phyloP scores from a whole-genome alignment of 2,113 vertebrate species.

The Mus pahari region DNA sequence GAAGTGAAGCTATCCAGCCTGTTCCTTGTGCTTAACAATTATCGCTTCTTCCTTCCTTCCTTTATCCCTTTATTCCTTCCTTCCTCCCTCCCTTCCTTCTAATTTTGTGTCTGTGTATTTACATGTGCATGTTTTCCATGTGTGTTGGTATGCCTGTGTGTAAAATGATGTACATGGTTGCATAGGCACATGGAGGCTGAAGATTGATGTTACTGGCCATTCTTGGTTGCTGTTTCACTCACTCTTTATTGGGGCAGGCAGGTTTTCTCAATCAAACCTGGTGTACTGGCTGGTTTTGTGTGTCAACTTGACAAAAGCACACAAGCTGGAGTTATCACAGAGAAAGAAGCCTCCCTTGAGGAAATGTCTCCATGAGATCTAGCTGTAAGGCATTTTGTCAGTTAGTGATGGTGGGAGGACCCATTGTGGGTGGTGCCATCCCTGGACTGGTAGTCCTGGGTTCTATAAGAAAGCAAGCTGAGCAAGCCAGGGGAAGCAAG shows the following conservation, averaged over 20 bases:
- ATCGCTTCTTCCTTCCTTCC: background rate
- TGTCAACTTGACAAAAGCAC: too few species aligned
- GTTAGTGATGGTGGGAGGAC: too few species aligned
- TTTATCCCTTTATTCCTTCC: background rate
- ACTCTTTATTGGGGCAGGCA: background rate
- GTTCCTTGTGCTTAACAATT: background rate
- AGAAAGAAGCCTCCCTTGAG: too few species aligned
- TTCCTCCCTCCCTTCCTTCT: background rate
- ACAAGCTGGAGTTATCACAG: too few species aligned
- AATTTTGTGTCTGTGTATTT: background rate
- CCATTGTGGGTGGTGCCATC: too few species aligned
- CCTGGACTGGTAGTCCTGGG: too few species aligned
- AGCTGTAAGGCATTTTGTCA: too few species aligned
- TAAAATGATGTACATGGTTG: background rate
- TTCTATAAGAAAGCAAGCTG: too few species aligned
- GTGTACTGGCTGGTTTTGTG: too few species aligned
- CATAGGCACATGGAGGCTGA: background rate
- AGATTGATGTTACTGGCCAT: background rate
- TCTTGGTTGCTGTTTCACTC: background rate
- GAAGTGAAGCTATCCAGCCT: accelerated
- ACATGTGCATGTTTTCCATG: background rate
- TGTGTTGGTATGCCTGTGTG: background rate
- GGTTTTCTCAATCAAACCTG: background rate
- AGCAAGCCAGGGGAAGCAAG: too few species aligned
- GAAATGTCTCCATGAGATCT: too few species aligned